Conservation (phyloP, 2,797 vertebrate species). For the Platalea minor region DNA sequence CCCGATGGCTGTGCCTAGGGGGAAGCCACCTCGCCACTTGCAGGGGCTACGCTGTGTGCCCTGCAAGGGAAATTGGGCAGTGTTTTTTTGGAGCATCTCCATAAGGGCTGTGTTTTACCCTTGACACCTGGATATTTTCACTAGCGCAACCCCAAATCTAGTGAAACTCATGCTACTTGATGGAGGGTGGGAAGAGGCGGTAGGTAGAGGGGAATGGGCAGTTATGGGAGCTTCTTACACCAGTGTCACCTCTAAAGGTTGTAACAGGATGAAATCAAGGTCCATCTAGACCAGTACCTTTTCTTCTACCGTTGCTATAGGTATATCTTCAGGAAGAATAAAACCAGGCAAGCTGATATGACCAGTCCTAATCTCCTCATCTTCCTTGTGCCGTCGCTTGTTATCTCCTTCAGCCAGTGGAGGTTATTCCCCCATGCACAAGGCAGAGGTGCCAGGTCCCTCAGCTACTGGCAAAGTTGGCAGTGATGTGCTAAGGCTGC, state of each 20-base stretch:
- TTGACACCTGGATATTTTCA: neutral
- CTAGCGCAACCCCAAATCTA: neutral
- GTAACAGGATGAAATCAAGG: neutral
- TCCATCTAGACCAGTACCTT: neutral
- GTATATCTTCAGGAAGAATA: neutral
- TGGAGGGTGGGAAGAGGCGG: neutral
- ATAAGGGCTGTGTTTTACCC: neutral
- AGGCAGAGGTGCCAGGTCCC: neutral
- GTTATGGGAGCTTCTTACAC: neutral
- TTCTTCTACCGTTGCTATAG: too few species aligned
- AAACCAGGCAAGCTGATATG: neutral
- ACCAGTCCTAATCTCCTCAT: neutral
- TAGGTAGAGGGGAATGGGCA: neutral
- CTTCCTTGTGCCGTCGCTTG: accelerated
- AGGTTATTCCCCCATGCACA: neutral
- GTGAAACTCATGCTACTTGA: neutral
- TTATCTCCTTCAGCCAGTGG: neutral
- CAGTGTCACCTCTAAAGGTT: neutral
- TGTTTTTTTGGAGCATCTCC: neutral
- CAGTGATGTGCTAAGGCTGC: neutral
- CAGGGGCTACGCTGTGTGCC: neutral
- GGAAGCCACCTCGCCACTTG: neutral
- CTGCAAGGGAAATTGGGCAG: accelerated
- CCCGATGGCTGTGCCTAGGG: too few species aligned
- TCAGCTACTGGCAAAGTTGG: neutral